Evolutionary conservation across 1,140 invertebrate genomes (phyloP).

Genomic region (Ganaspis sp.): DNA sequence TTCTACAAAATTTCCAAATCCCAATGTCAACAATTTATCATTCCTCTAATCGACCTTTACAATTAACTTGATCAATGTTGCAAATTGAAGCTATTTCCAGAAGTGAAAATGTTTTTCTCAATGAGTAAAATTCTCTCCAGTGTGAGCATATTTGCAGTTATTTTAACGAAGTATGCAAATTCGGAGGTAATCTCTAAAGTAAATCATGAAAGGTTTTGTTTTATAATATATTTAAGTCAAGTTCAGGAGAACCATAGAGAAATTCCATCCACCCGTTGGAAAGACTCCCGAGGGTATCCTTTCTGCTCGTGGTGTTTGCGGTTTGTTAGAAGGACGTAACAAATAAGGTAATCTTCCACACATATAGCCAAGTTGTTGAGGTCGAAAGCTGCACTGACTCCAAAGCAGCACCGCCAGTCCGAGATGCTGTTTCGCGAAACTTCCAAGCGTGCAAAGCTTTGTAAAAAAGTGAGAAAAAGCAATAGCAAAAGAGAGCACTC

Average conservation of each 20-base stretch:
- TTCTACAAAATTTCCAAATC: too few species aligned
- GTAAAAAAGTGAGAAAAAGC: constrained; percentile 6
- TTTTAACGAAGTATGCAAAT: background rate
- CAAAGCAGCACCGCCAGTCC: constrained; percentile 56
- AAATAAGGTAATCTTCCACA: constrained; percentile 73
- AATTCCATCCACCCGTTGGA: constrained; percentile 21
- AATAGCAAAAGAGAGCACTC: constrained; percentile 27
- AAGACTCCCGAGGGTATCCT: constrained; percentile 50
- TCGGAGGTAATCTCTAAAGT: background rate
- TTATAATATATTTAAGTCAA: constrained; percentile 14
- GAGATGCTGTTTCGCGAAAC: constrained; percentile 35
- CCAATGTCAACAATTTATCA: too few species aligned
- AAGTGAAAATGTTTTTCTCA: too few species aligned
- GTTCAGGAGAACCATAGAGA: constrained; percentile 10
- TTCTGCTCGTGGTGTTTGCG: constrained; percentile 54
- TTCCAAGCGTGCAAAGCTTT: constrained; percentile 29
- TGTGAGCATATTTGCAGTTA: too few species aligned
- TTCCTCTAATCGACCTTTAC: too few species aligned
- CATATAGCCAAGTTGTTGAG: constrained; percentile 67
- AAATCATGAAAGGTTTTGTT: constrained; percentile 14
- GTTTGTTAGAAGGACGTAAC: constrained; percentile 72
- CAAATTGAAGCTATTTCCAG: too few species aligned
- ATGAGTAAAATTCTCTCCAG: too few species aligned
- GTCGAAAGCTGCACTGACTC: constrained; percentile 63
- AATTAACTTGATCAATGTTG: too few species aligned